phyloP scores from a whole-genome alignment of 2,797 vertebrate species.

The Astyanax mexicanus region DNA sequence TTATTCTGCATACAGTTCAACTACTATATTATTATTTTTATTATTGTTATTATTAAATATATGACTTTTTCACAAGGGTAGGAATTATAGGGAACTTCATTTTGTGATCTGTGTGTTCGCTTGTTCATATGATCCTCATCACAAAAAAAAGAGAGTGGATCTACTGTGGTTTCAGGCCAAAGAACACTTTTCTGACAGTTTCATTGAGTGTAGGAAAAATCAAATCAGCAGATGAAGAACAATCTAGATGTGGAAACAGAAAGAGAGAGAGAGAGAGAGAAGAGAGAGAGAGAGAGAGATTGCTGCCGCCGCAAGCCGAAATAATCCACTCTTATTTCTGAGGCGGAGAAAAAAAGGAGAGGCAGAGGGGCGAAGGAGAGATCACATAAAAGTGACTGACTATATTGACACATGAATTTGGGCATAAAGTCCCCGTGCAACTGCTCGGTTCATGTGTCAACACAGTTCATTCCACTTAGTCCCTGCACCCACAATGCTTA shows the following conservation, averaged over 20 bases:
- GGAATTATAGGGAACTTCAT: too few species aligned
- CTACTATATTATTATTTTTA: too few species aligned
- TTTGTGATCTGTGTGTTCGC: too few species aligned
- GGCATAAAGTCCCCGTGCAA: constrained; percentile 81
- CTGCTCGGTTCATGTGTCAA: constrained; percentile 85
- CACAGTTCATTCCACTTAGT: constrained; percentile 79
- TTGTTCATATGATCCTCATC: too few species aligned
- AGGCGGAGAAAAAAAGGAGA: constrained; percentile 40
- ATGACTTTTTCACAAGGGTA: too few species aligned
- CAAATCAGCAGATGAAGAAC: background rate
- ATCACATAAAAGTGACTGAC: constrained; percentile 83
- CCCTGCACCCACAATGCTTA: constrained; percentile 80
- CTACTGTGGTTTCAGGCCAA: too few species aligned
- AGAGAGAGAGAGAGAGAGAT: constrained; percentile 27
- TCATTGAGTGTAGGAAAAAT: background rate
- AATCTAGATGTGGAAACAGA: background rate
- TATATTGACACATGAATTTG: constrained; percentile 86
- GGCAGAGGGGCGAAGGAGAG: constrained; percentile 68
- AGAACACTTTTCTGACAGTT: too few species aligned
- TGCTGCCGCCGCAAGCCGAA: constrained; percentile 22
- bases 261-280: constrained; percentile 17
- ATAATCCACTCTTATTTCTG: constrained; percentile 44
- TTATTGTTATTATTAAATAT: too few species aligned
- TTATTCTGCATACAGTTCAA: too few species aligned
- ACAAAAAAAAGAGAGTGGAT: too few species aligned